phyloP scores from a whole-genome alignment of 2,113 vertebrate species.

The Ceyx melanurus region DNA sequence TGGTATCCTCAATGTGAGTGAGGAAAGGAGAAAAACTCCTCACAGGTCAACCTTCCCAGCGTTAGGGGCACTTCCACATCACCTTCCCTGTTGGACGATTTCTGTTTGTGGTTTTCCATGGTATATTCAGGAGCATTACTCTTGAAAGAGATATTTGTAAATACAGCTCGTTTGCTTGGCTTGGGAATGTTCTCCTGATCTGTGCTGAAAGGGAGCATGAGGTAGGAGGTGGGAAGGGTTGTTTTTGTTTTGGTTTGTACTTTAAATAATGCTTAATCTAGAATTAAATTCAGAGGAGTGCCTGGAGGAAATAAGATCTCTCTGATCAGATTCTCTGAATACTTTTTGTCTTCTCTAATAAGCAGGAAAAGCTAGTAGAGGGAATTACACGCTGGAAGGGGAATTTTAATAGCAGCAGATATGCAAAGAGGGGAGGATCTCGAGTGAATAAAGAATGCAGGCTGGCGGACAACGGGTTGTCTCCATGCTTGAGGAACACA shows the following conservation, averaged over 20 bases:
- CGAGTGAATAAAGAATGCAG: neutral
- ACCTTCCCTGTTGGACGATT: neutral
- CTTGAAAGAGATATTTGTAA: neutral
- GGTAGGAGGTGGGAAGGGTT: conserved; percentile 8
- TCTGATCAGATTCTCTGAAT: conserved; percentile 54
- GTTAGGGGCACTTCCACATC: neutral
- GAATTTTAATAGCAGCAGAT: conserved; percentile 6
- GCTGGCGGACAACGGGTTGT: neutral
- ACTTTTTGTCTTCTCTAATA: conserved; percentile 51
- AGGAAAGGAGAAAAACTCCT: neutral
- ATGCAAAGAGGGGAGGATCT: neutral
- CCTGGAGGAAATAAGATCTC: conserved; percentile 44
- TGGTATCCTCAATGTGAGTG: neutral
- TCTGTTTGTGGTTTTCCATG: accelerated
- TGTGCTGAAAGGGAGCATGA: neutral
- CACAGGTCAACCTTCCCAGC: neutral
- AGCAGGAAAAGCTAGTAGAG: conserved; percentile 6
- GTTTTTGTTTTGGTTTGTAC: neutral
- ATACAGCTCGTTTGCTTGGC: neutral
- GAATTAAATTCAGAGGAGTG: conserved; percentile 57
- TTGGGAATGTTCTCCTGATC: neutral
- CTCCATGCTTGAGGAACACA: neutral
- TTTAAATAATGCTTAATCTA: conserved; percentile 36
- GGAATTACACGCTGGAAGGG: neutral
- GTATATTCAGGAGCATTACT: neutral